These are phyloP conservation scores for Pangasius larnaudii DNA, from an alignment of 2,797 vertebrate genomes.

Conservation along the genomic window DNA sequence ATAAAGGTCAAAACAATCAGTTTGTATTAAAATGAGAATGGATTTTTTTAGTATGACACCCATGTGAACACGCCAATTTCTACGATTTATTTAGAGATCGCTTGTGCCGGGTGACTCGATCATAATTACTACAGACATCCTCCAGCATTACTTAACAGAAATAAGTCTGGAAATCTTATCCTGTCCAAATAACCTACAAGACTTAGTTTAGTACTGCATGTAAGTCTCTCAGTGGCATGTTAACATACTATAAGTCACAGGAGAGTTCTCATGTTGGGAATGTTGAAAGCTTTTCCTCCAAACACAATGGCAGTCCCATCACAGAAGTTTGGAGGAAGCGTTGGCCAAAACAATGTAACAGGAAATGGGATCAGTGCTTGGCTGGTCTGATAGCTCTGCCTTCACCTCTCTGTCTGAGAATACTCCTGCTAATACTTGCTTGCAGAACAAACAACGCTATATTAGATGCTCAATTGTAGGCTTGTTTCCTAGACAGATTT, in stretches of 20 bases:
- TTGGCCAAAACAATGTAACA: slow-evolving; percentile 60
- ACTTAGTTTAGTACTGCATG: background rate
- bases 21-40: background rate
- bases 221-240: slow-evolving; percentile 13
- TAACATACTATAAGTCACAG: slow-evolving; percentile 12
- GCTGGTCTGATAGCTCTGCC: slow-evolving; percentile 50
- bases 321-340: slow-evolving; percentile 56
- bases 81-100: background rate
- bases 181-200: background rate
- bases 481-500: slow-evolving; percentile 1
- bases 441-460: slow-evolving; percentile 17
- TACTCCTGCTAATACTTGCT: slow-evolving; percentile 5
- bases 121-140: background rate
- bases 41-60: background rate
- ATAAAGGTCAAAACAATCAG: background rate
- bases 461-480: slow-evolving; percentile 3
- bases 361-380: slow-evolving; percentile 58
- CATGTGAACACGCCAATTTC: background rate
- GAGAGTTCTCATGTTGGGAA: slow-evolving; percentile 50
- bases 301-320: slow-evolving; percentile 60
- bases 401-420: slow-evolving; percentile 46
- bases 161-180: background rate
- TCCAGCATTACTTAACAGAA: background rate
- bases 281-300: slow-evolving; percentile 48
- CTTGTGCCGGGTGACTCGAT: background rate